phyloP scores from a whole-genome alignment of 1,140 invertebrate species.

The Diorhabda sublineata region DNA sequence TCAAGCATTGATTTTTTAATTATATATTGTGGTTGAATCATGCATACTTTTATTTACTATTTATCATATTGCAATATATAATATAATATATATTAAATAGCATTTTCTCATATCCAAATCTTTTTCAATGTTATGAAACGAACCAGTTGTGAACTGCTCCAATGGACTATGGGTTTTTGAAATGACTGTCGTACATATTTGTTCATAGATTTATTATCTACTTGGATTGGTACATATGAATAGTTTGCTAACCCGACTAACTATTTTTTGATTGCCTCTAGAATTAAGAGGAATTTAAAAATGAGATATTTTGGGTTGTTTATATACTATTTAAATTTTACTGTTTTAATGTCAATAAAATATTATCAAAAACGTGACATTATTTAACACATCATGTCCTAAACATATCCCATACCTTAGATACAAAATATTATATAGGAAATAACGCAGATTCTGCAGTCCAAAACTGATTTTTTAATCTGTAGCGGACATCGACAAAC shows the following conservation, averaged over 20 bases:
- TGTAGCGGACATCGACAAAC: too few relatives aligned
- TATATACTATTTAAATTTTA: slow-evolving; percentile 35
- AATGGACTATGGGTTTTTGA: slow-evolving; percentile 29
- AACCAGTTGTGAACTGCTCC: slow-evolving; percentile 18
- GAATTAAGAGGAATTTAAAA: slow-evolving; percentile 20
- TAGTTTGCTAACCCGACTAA: slow-evolving; percentile 12
- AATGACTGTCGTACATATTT: slow-evolving; percentile 8
- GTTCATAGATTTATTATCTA: slow-evolving; percentile 11
- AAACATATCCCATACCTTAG: too few relatives aligned
- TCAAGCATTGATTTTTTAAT: slow-evolving; percentile 6
- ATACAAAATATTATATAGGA: too few relatives aligned
- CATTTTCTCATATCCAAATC: slow-evolving; percentile 17
- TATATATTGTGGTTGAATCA: neutral
- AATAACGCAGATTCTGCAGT: too few relatives aligned
- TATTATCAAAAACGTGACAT: neutral
- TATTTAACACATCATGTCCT: too few relatives aligned
- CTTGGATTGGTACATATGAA: slow-evolving; percentile 27
- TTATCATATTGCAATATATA: slow-evolving; percentile 16
- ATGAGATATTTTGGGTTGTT: slow-evolving; percentile 12
- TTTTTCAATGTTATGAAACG: slow-evolving; percentile 13
- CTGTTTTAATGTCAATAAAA: slow-evolving; percentile 35
- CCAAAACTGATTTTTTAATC: too few relatives aligned
- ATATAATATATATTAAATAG: slow-evolving; percentile 13
- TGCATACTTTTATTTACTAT: slow-evolving; percentile 15
- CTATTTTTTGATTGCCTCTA: neutral